These are phyloP conservation scores for Drosophila diplacantha DNA, from an alignment of 2,888 invertebrate species.

Conservation along the genomic window DNA sequence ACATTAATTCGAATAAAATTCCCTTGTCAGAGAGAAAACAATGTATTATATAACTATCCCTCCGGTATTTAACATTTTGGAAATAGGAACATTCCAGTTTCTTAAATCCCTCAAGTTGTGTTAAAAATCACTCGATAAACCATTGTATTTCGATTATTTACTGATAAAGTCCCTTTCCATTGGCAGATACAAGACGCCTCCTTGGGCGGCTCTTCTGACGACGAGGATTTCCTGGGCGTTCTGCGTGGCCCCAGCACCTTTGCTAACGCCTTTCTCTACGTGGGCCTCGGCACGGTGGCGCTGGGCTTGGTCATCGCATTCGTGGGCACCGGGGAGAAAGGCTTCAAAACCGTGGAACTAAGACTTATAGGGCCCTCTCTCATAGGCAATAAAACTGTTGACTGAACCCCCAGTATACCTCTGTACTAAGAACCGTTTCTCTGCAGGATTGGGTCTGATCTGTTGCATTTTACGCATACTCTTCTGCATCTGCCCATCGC, in stretches of 20 bases:
- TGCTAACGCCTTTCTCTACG: conserved; percentile 89
- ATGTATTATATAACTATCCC: background rate
- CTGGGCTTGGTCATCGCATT: conserved; percentile 92
- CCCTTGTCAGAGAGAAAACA: background rate
- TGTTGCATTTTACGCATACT: conserved; percentile 90
- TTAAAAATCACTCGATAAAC: background rate
- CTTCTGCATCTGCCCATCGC: conserved; percentile 89
- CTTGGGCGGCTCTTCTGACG: conserved; percentile 87
- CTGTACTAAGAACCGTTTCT: conserved; percentile 1
- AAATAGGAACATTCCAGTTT: background rate
- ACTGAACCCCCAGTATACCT: background rate
- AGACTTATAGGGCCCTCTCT: conserved; percentile 91
- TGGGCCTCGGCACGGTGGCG: conserved; percentile 89
- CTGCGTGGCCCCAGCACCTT: conserved; percentile 87
- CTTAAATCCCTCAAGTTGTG: background rate
- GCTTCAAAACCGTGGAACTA: conserved; percentile 90
- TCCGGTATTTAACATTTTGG: background rate
- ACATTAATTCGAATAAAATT: background rate
- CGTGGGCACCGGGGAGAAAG: conserved; percentile 93
- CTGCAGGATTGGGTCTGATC: conserved; percentile 84
- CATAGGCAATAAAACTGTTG: conserved; percentile 78
- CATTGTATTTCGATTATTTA: background rate
- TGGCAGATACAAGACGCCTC: conserved; percentile 89
- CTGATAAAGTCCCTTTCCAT: conserved; percentile 8
- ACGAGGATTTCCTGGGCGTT: conserved; percentile 84